Evolutionary conservation across 2,888 invertebrate genomes (phyloP).

Genomic region (Tachina fera): DNA sequence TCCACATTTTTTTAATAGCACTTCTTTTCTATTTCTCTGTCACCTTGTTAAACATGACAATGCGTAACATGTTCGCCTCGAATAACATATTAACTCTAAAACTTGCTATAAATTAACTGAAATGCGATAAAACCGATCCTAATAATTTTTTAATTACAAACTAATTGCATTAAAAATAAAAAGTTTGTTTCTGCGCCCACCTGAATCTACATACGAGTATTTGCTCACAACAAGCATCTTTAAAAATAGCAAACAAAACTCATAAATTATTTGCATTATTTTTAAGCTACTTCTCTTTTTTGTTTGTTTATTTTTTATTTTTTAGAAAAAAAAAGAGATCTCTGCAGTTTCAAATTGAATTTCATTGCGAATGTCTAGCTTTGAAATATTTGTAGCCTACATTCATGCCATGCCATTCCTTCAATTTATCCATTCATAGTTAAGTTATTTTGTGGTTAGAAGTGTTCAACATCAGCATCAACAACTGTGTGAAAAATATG

Average conservation of each 20-base stretch:
- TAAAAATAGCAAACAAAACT: constrained; percentile 32
- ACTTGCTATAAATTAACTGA: neutral
- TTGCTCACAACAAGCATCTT: neutral
- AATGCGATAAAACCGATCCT: neutral
- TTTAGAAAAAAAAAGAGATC: neutral
- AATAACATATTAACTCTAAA: neutral
- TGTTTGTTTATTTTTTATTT: neutral
- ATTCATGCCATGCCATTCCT: constrained; percentile 39
- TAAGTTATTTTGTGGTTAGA: constrained; percentile 19
- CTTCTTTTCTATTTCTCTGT: too few relatives aligned
- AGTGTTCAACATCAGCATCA: constrained; percentile 42
- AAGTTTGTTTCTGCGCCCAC: neutral
- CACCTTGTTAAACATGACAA: neutral
- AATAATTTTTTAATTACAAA: constrained; percentile 7
- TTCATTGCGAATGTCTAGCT: constrained; percentile 42
- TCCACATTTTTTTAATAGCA: too few relatives aligned
- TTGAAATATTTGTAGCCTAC: constrained; percentile 57
- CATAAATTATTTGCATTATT: constrained; percentile 19
- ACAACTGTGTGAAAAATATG: constrained; percentile 60
- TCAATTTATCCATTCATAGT: neutral
- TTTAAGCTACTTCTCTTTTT: constrained; percentile 11
- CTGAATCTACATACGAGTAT: constrained; percentile 13
- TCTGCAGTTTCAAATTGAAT: neutral
- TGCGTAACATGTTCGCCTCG: neutral
- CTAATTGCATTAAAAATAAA: neutral